Percentiles rank a stretch among this genome's conserved stretches.
Evolutionary conservation across 2,113 vertebrate genomes (phyloP).

Genomic region (Excalfactoria chinensis): DNA sequence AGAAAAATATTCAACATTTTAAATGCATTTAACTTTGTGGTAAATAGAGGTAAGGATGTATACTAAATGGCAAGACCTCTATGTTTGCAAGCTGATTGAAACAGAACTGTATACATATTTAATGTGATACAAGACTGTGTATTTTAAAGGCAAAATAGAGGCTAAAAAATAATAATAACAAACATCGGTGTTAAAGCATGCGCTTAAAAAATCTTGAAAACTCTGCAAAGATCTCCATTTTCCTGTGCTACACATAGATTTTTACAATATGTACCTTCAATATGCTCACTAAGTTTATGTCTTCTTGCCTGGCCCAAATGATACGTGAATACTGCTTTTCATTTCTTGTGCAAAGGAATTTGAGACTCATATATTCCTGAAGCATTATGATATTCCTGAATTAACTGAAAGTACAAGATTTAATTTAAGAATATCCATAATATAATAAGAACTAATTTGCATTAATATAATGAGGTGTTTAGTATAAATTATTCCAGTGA

Average conservation of each 20-base stretch:
- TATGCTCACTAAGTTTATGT: not conserved
- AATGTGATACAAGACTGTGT: not conserved
- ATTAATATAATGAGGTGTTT: slow-evolving; percentile 60
- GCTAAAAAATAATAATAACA: not conserved
- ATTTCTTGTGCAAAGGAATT: not conserved
- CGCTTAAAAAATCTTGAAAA: not conserved
- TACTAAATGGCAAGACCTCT: not conserved
- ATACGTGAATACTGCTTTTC: not conserved
- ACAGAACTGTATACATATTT: not conserved
- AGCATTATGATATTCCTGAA: not conserved
- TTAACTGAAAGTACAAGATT: slow-evolving; percentile 29
- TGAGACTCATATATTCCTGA: not conserved
- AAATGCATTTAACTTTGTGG: not conserved
- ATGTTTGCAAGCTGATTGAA: not conserved
- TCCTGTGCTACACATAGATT: not conserved
- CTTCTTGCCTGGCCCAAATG: not conserved
- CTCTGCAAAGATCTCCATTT: not conserved
- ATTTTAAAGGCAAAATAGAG: not conserved
- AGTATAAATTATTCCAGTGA: slow-evolving; percentile 50
- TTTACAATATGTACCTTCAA: not conserved
- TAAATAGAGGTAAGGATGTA: not conserved
- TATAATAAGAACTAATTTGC: slow-evolving; percentile 56
- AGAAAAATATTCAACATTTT: not conserved
- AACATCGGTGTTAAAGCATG: not conserved
- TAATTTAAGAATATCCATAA: slow-evolving; percentile 45